Evolutionary conservation across 2,113 vertebrate species (phyloP), one percentile per base, ranked within the genome.

Genomic region (Chitala chitala): DNA sequence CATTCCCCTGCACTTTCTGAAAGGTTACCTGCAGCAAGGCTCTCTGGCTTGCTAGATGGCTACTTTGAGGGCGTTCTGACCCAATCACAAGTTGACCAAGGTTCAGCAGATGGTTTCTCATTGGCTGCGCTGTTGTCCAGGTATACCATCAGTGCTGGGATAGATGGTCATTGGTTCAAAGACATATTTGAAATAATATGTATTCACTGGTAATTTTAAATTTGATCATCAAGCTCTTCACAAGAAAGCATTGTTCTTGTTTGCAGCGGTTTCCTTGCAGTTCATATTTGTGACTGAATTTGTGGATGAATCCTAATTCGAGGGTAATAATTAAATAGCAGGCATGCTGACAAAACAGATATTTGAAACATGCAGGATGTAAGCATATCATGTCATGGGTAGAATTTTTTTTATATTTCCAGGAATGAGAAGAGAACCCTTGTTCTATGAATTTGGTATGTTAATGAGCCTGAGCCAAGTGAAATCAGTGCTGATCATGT

Each of bases 271-370:
- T 38, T 61, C 29, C 17, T 38, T 61, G 31, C 58, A 44, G 10
- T 9, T 53, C 76, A 15, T 64, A 56, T 76, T 71, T 80, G 80
- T 84, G 80, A 80, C 83, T 78, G 75, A 63, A 71, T 76, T 84
- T 81, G 84, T 76, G 77, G 78, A 77, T 82, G 83, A 86, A 78
- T 76, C 73, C 77, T 81, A 79, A 83, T 80, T 64, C 46, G 77
- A 80, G 75, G 54, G 75, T 80, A 73, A 78, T 88, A 85, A 88
- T 87, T 78, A 86, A 85, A 84, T 83, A 72, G 76, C 75, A 15
- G 51, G 74, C 81, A 81, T 84, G 71, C 26, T 75, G 58, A 82
- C 79, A 80, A 78, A 78, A 77, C 80, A 75, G 70, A 59, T 84
- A 80, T 82, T 84, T 72, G 83, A 82, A 78, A 77, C 77, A 42